phyloP scores from a whole-genome alignment of 2,113 vertebrate species.

The Cairina moschata region DNA sequence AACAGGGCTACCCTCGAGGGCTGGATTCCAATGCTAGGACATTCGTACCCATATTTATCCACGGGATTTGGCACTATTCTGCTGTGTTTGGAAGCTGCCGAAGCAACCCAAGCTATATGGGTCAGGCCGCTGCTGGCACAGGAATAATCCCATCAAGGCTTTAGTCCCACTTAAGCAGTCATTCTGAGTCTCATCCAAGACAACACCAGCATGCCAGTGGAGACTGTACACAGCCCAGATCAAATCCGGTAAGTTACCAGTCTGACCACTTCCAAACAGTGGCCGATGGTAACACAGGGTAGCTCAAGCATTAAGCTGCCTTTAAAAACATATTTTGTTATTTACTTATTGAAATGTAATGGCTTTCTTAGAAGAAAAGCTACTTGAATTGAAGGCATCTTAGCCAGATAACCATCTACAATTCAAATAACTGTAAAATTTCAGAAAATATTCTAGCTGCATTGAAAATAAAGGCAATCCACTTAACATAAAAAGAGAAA shows the following conservation, averaged over 20 bases:
- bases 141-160: background rate
- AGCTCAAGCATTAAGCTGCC: background rate
- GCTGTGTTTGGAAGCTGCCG: background rate
- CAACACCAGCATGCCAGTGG: background rate
- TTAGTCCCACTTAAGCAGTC: background rate
- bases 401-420: background rate
- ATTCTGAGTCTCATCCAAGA: background rate
- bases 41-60: background rate
- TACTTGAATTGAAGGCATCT: background rate
- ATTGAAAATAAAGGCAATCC: background rate
- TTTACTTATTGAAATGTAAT: background rate
- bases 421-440: background rate
- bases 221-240: background rate
- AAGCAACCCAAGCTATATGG: background rate
- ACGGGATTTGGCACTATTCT: fast-evolving
- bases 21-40: background rate
- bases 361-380: background rate
- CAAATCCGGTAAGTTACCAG: background rate
- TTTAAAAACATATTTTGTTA: background rate
- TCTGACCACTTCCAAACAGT: background rate
- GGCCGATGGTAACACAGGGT: background rate
- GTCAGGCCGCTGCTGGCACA: background rate
- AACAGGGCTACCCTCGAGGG: background rate
- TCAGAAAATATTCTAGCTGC: background rate
- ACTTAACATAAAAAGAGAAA: background rate